phyloP scores from a whole-genome alignment of 2,888 invertebrate genomes.

The Stratiomys singularior region DNA sequence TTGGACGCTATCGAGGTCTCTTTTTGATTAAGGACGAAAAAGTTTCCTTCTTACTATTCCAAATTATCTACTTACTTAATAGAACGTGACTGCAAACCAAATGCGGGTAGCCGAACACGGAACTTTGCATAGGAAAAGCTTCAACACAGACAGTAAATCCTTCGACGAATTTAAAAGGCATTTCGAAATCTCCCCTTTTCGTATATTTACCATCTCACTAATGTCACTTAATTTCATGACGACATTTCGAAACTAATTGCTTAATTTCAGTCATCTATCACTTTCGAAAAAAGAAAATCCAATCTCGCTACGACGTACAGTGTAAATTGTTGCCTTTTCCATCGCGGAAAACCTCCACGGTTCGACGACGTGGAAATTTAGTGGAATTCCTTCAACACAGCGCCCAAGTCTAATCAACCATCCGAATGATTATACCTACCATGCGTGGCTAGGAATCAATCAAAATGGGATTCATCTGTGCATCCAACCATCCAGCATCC shows the following conservation, averaged over 20 bases:
- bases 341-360: background rate
- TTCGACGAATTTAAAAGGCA: too few relatives aligned
- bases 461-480: constrained; percentile 32
- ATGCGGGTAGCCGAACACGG: too few relatives aligned
- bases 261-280: constrained; percentile 23
- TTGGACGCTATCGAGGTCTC: too few relatives aligned
- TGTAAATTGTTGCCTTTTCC: background rate
- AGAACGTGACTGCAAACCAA: too few relatives aligned
- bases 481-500: background rate
- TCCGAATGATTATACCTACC: constrained; percentile 37
- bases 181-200: too few relatives aligned
- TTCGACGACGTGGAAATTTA: constrained; percentile 6
- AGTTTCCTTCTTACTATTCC: too few relatives aligned
- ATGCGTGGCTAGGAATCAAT: constrained; percentile 44
- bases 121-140: too few relatives aligned
- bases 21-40: too few relatives aligned
- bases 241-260: constrained; percentile 12
- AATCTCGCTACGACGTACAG: background rate
- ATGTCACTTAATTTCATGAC: background rate
- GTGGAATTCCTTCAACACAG: constrained; percentile 20
- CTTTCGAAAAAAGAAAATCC: background rate
- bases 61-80: too few relatives aligned
- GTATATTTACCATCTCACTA: background rate
- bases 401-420: constrained; percentile 41
- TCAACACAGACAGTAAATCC: too few relatives aligned